Conservation (phyloP, 1,140 invertebrate genomes). For the Tetragnatha versicolor region DNA sequence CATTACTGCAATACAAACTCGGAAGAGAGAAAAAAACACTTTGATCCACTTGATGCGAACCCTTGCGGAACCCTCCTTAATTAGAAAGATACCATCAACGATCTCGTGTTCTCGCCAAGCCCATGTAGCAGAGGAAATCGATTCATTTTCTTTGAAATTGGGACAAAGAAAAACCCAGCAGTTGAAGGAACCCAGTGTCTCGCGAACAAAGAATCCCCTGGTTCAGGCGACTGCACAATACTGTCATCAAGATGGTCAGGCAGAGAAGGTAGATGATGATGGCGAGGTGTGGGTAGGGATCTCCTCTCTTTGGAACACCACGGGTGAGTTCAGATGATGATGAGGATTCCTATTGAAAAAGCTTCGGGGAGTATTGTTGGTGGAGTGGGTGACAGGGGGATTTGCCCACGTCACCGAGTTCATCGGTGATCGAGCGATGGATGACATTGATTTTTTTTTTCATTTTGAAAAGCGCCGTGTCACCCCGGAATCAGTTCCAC, state of each 20-base stretch:
- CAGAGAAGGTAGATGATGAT: neutral
- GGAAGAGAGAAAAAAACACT: no score
- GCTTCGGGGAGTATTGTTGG: no score
- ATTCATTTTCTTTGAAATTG: neutral
- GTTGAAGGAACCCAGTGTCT: neutral
- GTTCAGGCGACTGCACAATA: slow-evolving; percentile 19
- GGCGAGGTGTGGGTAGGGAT: neutral
- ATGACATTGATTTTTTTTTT: no score
- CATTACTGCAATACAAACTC: no score
- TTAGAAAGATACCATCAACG: slow-evolving; percentile 32
- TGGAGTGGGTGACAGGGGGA: no score
- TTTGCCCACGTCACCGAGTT: no score
- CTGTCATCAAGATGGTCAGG: slow-evolving; percentile 9
- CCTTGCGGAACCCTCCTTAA: slow-evolving; percentile 13
- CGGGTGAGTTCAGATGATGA: no score
- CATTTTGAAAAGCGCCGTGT: no score
- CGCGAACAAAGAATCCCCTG: neutral
- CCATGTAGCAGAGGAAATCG: neutral
- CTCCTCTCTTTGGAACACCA: no score
- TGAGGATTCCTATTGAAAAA: no score
- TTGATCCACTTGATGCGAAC: neutral
- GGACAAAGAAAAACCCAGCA: slow-evolving; percentile 20
- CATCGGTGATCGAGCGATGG: no score
- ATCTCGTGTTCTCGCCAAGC: neutral
- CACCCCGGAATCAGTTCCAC: no score